Base-by-base conservation (phyloP, 1,140 invertebrate genomes). In the Caenorhabditis briggsae region DNA sequence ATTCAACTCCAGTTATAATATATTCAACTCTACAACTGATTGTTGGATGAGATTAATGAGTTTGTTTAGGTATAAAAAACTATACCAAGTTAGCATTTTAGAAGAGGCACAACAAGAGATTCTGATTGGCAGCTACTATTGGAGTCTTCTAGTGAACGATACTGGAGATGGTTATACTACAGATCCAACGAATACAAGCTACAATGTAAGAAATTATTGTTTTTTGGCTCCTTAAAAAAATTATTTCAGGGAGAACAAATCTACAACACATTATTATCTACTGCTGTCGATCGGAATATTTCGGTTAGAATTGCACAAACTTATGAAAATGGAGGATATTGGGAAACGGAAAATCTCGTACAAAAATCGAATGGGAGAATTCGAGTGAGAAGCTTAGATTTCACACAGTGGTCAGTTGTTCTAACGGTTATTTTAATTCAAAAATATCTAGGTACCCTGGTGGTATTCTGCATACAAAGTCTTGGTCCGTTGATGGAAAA, bases 391-490 rank as follows among this genome's bases (percentile, higher is more conserved):
- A 78, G 64, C 18, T 86, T 86, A 48, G 78, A 86, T 65, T 86
- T 86, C 23, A 86, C 41, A 55, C 50, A 86, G 2, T 86, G 85
- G 85, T 86, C 12, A 25, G 9, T 82, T 55, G 9, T 43, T 70
- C 46, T 53, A 12, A 41, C 7, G 20, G 5, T 50, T 8, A 33
- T 33, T 0, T 20, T 1, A 12, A 20, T 1, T 11, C 2, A 41
- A 46, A 41, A 0, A 5, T 59, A 0, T 58, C 41, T 41, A 83
- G 82, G 82, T 83, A 86, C 43, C 74, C 78, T 0, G 94, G 93
- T 61, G 97, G 97, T 25, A 95, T 98, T 14, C 94, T 99, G n/a
- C 97, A 99, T 92, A 98, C 97, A 0, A 99, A 99, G 93, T 94
- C 99, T 89, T 94, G 94, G 93, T 94, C 98, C 7, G 94, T 96